Conservation (phyloP, 2,888 invertebrate species). For the Cataglyphis altisquamis region DNA sequence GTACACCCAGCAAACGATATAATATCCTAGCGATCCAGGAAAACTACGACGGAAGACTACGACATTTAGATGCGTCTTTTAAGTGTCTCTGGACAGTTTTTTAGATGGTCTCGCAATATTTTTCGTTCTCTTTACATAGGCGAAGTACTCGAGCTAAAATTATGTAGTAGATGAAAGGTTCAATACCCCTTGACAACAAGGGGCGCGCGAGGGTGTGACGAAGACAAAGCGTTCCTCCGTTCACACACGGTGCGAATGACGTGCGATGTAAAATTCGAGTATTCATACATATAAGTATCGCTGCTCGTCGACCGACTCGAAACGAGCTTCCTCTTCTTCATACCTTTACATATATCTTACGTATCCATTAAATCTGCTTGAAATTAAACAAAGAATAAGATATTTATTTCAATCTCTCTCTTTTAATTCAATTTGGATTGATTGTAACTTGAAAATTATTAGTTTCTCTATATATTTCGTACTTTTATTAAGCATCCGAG, state of each 20-base stretch:
- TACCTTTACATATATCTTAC: no score
- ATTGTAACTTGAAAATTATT: not conserved
- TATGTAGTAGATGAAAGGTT: slow-evolving; percentile 10
- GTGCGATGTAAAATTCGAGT: slow-evolving; percentile 5
- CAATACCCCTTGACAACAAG: slow-evolving; percentile 19
- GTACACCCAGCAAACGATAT: not conserved
- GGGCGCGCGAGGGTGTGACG: slow-evolving; percentile 7
- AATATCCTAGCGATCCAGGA: no score
- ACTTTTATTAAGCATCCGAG: not conserved
- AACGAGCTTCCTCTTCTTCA: not conserved
- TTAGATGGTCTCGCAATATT: not conserved
- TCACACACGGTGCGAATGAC: not conserved
- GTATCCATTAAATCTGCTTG: not conserved
- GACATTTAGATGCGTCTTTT: slow-evolving; percentile 1
- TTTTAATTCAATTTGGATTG: not conserved
- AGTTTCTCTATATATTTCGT: not conserved
- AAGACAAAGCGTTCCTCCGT: not conserved
- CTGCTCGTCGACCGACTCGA: not conserved
- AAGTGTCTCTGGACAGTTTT: not conserved
- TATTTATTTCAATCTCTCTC: not conserved
- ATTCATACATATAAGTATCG: not conserved
- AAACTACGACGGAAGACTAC: not conserved
- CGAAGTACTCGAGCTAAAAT: not conserved
- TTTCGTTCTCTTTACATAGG: not conserved
- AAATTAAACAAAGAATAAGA: not conserved